A percentile compares a stretch with the other conserved stretches of the same genome.
phyloP scores from a whole-genome alignment of 2,113 vertebrate species.

The Indicator indicator region DNA sequence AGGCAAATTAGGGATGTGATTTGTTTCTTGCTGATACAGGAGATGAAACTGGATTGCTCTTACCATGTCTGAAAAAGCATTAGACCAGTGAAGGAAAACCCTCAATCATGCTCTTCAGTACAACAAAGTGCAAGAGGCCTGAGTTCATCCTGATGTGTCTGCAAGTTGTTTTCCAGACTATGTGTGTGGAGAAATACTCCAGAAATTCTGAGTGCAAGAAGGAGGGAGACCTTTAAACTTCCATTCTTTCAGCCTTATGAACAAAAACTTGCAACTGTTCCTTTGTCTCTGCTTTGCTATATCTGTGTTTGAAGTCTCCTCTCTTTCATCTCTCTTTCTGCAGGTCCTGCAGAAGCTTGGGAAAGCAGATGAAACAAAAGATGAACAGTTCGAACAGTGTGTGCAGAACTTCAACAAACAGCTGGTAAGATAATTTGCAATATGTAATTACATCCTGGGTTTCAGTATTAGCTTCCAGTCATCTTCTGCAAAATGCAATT shows the following conservation, averaged over 20 bases:
- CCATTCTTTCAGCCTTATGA: not conserved
- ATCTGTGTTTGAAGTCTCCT: not conserved
- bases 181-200: not conserved
- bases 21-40: not conserved
- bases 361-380: slow-evolving; percentile 98
- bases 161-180: not conserved
- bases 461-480: not conserved
- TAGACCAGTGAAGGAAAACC: not conserved
- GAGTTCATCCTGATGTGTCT: not conserved
- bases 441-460: not conserved
- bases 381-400: slow-evolving; percentile 93
- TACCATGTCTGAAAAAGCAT: not conserved
- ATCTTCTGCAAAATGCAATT: not conserved
- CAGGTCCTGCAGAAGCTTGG: slow-evolving; percentile 98
- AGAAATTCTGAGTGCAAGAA: not conserved
- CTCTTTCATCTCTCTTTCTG: not conserved
- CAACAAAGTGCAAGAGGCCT: not conserved
- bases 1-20: not conserved
- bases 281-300: not conserved
- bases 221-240: not conserved
- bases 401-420: slow-evolving; percentile 99
- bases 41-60: not conserved
- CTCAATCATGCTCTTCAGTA: not conserved
- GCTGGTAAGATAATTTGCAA: slow-evolving; percentile 79
- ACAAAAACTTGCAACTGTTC: not conserved